Percentiles rank a stretch among this genome's conserved stretches.
Evolutionary conservation across 92 coral and sea anemone genomes (phyloP).

Genomic region (Parazoanthus atlanticus): DNA sequence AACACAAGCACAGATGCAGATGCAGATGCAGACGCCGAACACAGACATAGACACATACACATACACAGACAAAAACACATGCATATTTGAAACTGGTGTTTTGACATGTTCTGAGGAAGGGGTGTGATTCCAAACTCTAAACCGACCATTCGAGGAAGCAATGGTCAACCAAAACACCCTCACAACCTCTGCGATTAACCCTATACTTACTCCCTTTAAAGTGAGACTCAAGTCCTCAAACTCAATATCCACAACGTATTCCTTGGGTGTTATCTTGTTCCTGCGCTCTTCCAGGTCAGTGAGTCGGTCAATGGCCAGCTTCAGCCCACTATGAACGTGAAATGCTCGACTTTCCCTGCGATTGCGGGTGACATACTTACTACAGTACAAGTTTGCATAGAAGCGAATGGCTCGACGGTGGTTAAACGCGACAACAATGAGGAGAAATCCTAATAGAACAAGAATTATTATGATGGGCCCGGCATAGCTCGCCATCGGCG

Average conservation of each 20-base stretch:
- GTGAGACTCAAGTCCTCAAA: conserved; percentile 80
- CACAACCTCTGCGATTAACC: neutral
- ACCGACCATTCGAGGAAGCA: neutral
- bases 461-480: conserved; percentile 58
- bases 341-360: conserved; percentile 40
- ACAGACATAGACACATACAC: neutral
- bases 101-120: too few relatives aligned
- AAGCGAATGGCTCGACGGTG: conserved; percentile 57
- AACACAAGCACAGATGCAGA: neutral
- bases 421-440: conserved; percentile 59
- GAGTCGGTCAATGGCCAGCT: conserved; percentile 47
- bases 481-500: conserved; percentile 65
- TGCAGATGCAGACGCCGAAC: neutral
- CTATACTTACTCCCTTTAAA: conserved; percentile 72
- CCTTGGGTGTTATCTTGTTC: conserved; percentile 50
- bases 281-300: conserved; percentile 40
- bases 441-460: conserved; percentile 54
- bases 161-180: too few relatives aligned
- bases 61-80: neutral
- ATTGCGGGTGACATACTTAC: conserved; percentile 34
- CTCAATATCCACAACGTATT: conserved; percentile 58
- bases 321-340: conserved; percentile 45
- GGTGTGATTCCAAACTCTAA: too few relatives aligned
- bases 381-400: conserved; percentile 41
- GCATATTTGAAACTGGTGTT: neutral